Evolutionary conservation across 2,797 vertebrate species (phyloP), one percentile per base, ranked within the genome.

Genomic region (Cyprinella venusta): DNA sequence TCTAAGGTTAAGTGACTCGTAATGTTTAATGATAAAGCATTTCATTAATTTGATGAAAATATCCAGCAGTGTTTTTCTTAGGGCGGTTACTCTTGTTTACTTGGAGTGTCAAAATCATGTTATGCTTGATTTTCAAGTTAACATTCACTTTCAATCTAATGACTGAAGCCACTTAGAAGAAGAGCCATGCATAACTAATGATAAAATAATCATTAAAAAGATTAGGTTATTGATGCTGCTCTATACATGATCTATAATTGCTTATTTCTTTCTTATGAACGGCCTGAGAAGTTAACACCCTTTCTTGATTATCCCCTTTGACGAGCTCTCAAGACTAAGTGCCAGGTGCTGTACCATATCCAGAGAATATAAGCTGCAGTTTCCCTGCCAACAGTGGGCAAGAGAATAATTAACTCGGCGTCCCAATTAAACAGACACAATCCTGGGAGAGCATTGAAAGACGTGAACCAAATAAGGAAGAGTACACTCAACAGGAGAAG

Each of bases 361-460:
- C 63, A 36, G 91, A 90, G n/a, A n/a, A n/a, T n/a, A n/a, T 91
- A 92, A 88, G 88, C 87, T 86, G 85, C 80, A 76, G 87, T 91
- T 91, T 88, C 92, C 89, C 89, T 91, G 91, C 92, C 92, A 93
- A 93, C 90, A 89, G 88, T 88, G 89, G 90, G 76, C 92, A 84
- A 48, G 91, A 90, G 92, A 89, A 92, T 93, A 93, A 94, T 95
- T 94, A 94, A 92, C 92, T 94, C 90, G 40, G 88, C 91, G 91
- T 92, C 93, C 91, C 91, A 94, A 94, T 94, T 93, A 94, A 89
- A 89, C 90, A 90, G 88, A 86, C 90, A 89, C 88, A 90, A 91
- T 91, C 91, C 88, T 9, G 81, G 45, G 89, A 91, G 90, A 87
- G 89, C 90, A 90, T 86, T 87, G 87, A 89, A 86, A 80, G 70